Evolutionary conservation across 2,797 vertebrate genomes (phyloP).

Genomic region (Botia almorhae): DNA sequence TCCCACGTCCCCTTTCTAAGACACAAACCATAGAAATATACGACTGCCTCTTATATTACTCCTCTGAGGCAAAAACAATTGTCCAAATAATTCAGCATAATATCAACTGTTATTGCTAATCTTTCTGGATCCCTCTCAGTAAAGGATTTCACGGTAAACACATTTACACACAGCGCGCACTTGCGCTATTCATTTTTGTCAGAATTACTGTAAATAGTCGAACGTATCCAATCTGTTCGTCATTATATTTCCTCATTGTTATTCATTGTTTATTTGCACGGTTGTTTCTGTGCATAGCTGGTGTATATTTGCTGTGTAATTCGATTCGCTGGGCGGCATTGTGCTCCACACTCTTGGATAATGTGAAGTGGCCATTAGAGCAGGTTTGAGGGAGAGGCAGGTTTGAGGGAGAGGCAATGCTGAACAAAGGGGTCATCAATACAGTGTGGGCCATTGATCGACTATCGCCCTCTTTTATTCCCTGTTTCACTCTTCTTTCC

Average conservation of each 20-base stretch:
- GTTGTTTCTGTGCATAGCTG: conserved; percentile 2
- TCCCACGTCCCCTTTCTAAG: background rate
- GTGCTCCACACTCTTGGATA: conserved; percentile 21
- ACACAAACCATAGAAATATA: conserved; percentile 4
- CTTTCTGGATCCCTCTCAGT: background rate
- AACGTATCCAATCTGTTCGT: conserved; percentile 24
- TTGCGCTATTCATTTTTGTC: conserved; percentile 23
- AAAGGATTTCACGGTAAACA: conserved; percentile 9
- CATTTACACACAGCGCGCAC: background rate
- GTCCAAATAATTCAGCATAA: background rate
- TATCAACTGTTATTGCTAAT: background rate
- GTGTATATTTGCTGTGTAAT: conserved; percentile 37
- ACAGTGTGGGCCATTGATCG: conserved; percentile 50
- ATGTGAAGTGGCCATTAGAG: conserved; percentile 46
- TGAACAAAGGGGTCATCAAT: conserved; percentile 44
- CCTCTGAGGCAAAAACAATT: background rate
- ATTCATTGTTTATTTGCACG: conserved; percentile 35
- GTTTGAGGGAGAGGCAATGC: conserved; percentile 3
- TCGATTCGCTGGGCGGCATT: background rate
- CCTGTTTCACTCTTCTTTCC: background rate
- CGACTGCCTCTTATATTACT: no score
- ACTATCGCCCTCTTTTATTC: conserved; percentile 12
- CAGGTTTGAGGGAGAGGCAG: conserved; percentile 27
- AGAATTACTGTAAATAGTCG: conserved; percentile 19
- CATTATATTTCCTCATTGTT: conserved; percentile 36